Conservation (phyloP, 2,797 vertebrate genomes). For the Sebastes wilsoni region DNA sequence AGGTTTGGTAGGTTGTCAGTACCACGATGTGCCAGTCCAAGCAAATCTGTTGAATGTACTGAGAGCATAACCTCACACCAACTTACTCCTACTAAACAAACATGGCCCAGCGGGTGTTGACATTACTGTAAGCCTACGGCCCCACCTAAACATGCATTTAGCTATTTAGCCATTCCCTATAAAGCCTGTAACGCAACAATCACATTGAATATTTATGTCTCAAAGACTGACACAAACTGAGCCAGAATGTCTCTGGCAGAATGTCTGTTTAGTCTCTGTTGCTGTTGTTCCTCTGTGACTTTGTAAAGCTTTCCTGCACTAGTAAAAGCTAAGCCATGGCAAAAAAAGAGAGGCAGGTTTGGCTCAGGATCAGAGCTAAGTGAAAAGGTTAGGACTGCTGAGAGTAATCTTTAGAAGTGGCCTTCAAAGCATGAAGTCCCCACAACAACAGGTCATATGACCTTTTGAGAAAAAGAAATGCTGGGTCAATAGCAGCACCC, state of each 20-base stretch:
- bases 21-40: slow-evolving; percentile 23
- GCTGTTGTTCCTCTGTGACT: slow-evolving; percentile 39
- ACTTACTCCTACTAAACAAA: slow-evolving; percentile 67
- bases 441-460: slow-evolving; percentile 76
- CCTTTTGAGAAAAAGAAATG: slow-evolving; percentile 74
- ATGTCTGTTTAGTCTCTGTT: slow-evolving; percentile 56
- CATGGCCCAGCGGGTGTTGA: slow-evolving; percentile 59
- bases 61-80: slow-evolving; percentile 51
- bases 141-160: slow-evolving; percentile 56
- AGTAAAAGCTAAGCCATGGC: slow-evolving; percentile 43
- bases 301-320: slow-evolving; percentile 41
- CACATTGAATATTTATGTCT: slow-evolving; percentile 6
- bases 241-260: slow-evolving; percentile 12
- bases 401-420: slow-evolving; percentile 79
- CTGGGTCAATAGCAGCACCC: slow-evolving; percentile 58
- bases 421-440: slow-evolving; percentile 80
- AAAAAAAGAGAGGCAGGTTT: slow-evolving; percentile 58
- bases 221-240: slow-evolving; percentile 27
- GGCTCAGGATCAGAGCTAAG: slow-evolving; percentile 76
- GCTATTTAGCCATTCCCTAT: slow-evolving; percentile 7
- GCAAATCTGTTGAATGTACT: slow-evolving; percentile 46
- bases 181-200: slow-evolving; percentile 30
- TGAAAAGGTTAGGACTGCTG: slow-evolving; percentile 85
- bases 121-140: slow-evolving; percentile 56
- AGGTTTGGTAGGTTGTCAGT: slow-evolving; percentile 38